A percentile compares a stretch with the other conserved stretches of the same genome.
Conservation (phyloP, 2,888 invertebrate species). For the Sphaerophoria taeniata region DNA sequence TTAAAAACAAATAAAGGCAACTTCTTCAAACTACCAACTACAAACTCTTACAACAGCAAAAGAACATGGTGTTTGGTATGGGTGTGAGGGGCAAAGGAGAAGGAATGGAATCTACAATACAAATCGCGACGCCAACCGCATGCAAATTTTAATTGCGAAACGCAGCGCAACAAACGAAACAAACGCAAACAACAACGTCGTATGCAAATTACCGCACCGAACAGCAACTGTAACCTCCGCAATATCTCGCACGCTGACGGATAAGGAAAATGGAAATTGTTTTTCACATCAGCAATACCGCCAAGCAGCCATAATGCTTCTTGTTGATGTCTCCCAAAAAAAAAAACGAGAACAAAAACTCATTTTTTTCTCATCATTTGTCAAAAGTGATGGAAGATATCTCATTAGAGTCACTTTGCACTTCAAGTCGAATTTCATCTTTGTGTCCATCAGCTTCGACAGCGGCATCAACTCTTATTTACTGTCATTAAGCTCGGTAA, state of each 20-base stretch:
- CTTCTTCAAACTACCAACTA: too few species aligned
- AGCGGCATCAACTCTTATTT: neutral
- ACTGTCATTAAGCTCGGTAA: constrained; percentile 45
- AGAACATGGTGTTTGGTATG: neutral
- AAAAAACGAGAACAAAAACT: neutral
- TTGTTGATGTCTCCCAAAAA: neutral
- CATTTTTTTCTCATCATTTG: constrained; percentile 59
- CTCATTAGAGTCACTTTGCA: constrained; percentile 49
- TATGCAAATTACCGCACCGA: neutral
- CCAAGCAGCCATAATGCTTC: constrained; percentile 21
- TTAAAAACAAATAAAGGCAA: constrained; percentile 60
- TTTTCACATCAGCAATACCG: constrained; percentile 57
- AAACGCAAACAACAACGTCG: neutral
- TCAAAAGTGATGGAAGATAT: constrained; percentile 36
- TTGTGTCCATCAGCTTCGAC: constrained; percentile 7
- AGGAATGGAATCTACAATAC: constrained; percentile 29
- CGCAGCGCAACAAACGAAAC: constrained; percentile 17
- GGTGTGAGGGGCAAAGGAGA: neutral
- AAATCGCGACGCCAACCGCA: constrained; percentile 50
- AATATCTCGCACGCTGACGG: constrained; percentile 30
- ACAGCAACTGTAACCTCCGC: neutral
- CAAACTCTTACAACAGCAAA: neutral
- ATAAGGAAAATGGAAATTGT: constrained; percentile 67
- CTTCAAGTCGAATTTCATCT: neutral
- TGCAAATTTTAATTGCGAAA: constrained; percentile 58